Conservation (phyloP, 2,797 vertebrate genomes). For the Geotrypetes seraphini region DNA sequence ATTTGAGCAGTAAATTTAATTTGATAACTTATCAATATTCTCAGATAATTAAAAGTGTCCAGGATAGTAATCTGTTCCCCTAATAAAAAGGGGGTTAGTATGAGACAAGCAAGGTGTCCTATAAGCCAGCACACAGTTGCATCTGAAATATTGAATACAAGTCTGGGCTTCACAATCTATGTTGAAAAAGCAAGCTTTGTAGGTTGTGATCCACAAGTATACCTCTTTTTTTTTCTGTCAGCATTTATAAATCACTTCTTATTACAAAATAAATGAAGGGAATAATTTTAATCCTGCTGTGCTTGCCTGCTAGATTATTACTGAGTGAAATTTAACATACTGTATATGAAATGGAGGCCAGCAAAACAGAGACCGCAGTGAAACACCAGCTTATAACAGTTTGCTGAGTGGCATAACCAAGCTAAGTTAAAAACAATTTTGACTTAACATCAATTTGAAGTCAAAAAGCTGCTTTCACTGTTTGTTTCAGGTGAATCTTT, state of each 20-base stretch:
- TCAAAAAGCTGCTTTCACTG: slow-evolving; percentile 59
- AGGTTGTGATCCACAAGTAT: slow-evolving; percentile 38
- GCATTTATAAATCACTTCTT: slow-evolving; percentile 27
- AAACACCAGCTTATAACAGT: slow-evolving; percentile 41
- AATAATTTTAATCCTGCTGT: slow-evolving; percentile 38
- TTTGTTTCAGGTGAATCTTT: slow-evolving; percentile 58
- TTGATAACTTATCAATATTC: too few relatives aligned
- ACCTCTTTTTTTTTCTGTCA: slow-evolving; percentile 37
- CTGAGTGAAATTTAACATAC: slow-evolving; percentile 27
- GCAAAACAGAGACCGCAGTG: slow-evolving; percentile 61
- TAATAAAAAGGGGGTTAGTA: too few relatives aligned
- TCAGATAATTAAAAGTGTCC: too few relatives aligned
- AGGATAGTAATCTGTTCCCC: too few relatives aligned
- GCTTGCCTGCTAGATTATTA: slow-evolving; percentile 31
- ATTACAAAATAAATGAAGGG: slow-evolving; percentile 35
- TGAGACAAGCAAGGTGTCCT: too few relatives aligned
- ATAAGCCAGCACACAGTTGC: too few relatives aligned
- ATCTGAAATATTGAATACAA: too few relatives aligned
- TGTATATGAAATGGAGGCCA: slow-evolving; percentile 59
- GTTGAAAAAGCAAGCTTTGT: too few relatives aligned
- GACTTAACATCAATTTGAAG: slow-evolving; percentile 44
- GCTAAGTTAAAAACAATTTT: slow-evolving; percentile 55
- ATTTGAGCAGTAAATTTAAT: too few relatives aligned
- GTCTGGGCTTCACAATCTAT: too few relatives aligned
- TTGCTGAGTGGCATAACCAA: slow-evolving; percentile 59